phyloP scores from a whole-genome alignment of 2,797 vertebrate genomes.

The Capromys pilorides region DNA sequence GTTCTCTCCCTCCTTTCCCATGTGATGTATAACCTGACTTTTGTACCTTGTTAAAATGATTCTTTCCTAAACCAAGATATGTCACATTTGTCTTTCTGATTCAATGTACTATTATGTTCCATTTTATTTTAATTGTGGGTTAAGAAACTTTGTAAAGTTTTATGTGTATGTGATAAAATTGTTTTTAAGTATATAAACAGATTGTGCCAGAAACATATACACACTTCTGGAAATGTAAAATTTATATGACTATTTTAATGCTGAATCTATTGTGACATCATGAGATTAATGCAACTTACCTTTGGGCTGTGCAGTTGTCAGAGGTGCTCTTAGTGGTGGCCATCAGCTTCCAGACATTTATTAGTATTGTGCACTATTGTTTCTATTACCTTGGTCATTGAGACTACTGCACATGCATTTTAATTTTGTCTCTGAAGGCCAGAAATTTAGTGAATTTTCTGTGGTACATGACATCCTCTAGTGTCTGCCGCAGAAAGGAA shows the following conservation, averaged over 20 bases:
- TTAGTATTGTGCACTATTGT: no score
- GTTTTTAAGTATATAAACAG: neutral
- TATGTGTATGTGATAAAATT: neutral
- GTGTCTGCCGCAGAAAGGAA: neutral
- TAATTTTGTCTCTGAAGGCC: neutral
- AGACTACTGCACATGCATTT: no score
- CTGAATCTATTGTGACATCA: neutral
- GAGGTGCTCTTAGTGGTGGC: no score
- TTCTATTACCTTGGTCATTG: no score
- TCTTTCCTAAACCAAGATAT: no score
- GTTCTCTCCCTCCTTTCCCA: neutral
- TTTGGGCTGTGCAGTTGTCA: no score
- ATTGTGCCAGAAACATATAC: neutral
- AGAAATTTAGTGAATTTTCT: neutral
- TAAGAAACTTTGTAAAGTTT: neutral
- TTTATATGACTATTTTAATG: neutral
- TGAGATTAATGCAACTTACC: no score
- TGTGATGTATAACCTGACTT: neutral
- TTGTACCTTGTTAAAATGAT: no score
- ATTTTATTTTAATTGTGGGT: neutral
- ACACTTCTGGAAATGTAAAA: neutral
- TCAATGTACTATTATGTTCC: neutral
- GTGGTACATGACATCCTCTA: neutral
- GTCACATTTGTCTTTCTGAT: neutral
- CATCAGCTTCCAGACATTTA: no score